phyloP scores from a whole-genome alignment of 2,888 invertebrate species.

The Drosophila pseudotakahashii region DNA sequence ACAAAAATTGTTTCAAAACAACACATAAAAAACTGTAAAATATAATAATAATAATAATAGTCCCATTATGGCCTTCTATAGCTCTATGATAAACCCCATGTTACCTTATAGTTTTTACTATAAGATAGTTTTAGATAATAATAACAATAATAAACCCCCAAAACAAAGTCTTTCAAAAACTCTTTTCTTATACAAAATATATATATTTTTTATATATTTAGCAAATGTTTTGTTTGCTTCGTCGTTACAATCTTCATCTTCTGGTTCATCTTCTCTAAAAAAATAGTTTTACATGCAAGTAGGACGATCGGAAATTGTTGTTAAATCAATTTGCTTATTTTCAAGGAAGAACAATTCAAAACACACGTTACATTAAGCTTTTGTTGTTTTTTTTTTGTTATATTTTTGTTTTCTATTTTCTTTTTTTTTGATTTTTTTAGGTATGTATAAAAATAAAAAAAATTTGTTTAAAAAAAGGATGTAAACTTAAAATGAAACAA shows the following conservation, averaged over 20 bases:
- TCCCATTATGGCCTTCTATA: too few species aligned
- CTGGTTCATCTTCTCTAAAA: conserved; percentile 43
- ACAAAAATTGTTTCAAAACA: too few species aligned
- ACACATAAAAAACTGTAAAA: too few species aligned
- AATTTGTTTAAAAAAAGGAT: conserved; percentile 59
- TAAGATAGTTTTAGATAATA: too few species aligned
- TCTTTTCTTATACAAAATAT: conserved; percentile 66
- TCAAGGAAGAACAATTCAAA: conserved; percentile 34
- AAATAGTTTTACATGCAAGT: conserved; percentile 56
- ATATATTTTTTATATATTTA: conserved; percentile 61
- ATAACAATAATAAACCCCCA: neutral
- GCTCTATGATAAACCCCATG: too few species aligned
- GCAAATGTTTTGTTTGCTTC: conserved; percentile 48
- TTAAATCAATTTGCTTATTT: conserved; percentile 34
- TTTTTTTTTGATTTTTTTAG: conserved; percentile 39
- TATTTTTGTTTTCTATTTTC: conserved; percentile 12
- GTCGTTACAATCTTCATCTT: conserved; percentile 40
- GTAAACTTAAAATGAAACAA: conserved; percentile 64
- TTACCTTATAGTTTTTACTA: too few species aligned
- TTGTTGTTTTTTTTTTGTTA: conserved; percentile 12
- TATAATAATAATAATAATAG: too few species aligned
- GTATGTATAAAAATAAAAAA: conserved; percentile 72
- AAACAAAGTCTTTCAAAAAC: neutral
- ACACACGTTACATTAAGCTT: conserved; percentile 12
- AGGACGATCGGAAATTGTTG: conserved; percentile 46